Percentiles rank a stretch among this genome's conserved stretches.
Evolutionary conservation across 2,113 vertebrate species (phyloP).

Genomic region (Dasyurus viverrinus): DNA sequence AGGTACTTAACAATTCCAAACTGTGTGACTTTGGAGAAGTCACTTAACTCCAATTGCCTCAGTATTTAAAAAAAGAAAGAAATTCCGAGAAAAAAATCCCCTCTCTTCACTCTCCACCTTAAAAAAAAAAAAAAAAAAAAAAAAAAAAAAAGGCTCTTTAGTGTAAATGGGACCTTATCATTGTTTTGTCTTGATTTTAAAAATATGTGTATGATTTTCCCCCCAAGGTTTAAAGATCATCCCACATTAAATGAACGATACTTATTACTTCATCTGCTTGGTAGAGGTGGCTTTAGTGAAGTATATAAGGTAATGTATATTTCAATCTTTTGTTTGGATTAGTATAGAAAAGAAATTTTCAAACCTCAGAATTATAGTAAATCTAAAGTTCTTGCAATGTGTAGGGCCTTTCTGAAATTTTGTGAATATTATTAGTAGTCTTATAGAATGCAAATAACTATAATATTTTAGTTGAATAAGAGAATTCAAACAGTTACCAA

Average conservation of each 20-base stretch:
- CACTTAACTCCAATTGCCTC: too few species aligned
- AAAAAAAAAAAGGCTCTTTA: neutral
- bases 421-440: conserved; percentile 3
- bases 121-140: neutral
- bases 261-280: conserved; percentile 96
- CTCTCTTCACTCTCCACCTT: too few species aligned
- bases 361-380: neutral
- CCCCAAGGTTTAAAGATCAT: conserved; percentile 97
- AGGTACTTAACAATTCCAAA: too few species aligned
- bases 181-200: conserved; percentile 41
- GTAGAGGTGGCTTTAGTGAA: conserved; percentile 99
- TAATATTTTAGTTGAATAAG: neutral
- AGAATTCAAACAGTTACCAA: neutral
- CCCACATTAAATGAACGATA: conserved; percentile 98
- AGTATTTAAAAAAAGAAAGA: too few species aligned
- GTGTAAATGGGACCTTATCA: conserved; percentile 8
- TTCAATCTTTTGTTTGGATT: conserved; percentile 57
- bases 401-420: neutral
- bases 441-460: neutral
- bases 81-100: too few species aligned
- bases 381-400: neutral
- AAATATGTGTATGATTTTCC: neutral
- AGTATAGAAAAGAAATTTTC: conserved; percentile 25
- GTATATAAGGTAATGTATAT: conserved; percentile 94
- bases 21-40: too few species aligned